phyloP scores from a whole-genome alignment of 2,888 invertebrate genomes.

The Portevinia maculata region DNA sequence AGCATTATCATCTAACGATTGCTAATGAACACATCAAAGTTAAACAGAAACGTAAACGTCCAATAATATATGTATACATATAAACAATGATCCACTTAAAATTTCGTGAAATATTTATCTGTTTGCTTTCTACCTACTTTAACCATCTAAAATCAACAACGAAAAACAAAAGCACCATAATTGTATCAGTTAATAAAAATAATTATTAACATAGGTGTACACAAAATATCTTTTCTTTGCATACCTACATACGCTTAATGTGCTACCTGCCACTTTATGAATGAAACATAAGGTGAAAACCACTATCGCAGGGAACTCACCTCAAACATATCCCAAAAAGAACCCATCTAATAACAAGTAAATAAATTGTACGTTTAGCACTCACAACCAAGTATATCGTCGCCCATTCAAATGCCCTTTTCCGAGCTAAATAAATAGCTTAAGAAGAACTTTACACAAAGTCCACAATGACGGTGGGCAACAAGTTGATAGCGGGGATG shows the following conservation, averaged over 20 bases:
- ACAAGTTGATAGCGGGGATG: conserved; percentile 49
- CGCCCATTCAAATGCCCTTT: conserved; percentile 57
- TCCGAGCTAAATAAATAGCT: conserved; percentile 64
- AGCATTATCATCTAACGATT: conserved; percentile 35
- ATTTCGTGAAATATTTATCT: conserved; percentile 39
- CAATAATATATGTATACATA: conserved; percentile 16
- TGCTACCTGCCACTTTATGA: conserved; percentile 36
- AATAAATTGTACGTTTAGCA: conserved; percentile 54
- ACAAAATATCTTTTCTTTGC: conserved; percentile 40
- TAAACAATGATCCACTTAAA: conserved; percentile 36
- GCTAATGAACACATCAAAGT: conserved; percentile 38
- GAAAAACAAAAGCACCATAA: conserved; percentile 31
- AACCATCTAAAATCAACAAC: conserved; percentile 33
- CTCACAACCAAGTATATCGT: conserved; percentile 46
- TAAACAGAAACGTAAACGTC: conserved; percentile 21
- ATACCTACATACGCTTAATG: conserved; percentile 37
- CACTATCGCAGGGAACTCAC: conserved; percentile 24
- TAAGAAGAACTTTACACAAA: conserved; percentile 64
- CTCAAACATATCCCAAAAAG: conserved; percentile 24
- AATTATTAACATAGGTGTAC: conserved; percentile 40
- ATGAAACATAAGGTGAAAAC: conserved; percentile 48
- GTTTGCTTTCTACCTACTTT: conserved; percentile 32
- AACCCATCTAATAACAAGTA: conserved; percentile 38
- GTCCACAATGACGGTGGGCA: conserved; percentile 42
- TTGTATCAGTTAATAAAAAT: conserved; percentile 34